phyloP scores from a whole-genome alignment of 2,113 vertebrate genomes.

The Lanius ludovicianus region DNA sequence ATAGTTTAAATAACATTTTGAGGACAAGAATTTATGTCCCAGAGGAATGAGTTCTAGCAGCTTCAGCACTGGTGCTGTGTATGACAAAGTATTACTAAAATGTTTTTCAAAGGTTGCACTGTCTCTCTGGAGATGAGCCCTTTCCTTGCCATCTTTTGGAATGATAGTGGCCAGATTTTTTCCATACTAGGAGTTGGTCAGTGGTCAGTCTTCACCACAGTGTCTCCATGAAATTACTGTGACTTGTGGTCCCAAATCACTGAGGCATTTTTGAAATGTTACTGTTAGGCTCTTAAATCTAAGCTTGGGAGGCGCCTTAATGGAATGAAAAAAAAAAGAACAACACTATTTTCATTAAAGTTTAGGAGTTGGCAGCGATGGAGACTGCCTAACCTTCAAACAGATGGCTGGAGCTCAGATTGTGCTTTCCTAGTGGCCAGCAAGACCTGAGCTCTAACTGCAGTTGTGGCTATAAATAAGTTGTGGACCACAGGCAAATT shows the following conservation, averaged over 20 bases:
- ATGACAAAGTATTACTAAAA: conserved; percentile 41
- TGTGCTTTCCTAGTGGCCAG: not conserved
- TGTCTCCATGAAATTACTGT: not conserved
- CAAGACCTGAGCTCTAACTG: not conserved
- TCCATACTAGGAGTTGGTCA: not conserved
- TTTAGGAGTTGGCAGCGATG: not conserved
- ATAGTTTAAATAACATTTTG: not conserved
- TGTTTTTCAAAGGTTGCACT: conserved; percentile 25
- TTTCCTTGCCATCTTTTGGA: not conserved
- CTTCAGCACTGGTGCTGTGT: not conserved
- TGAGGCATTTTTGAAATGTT: not conserved
- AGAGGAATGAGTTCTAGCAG: conserved; percentile 30
- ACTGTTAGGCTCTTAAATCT: not conserved
- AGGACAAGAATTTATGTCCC: not conserved
- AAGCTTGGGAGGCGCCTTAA: not conserved
- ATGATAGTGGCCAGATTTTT: not conserved
- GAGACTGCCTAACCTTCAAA: not conserved
- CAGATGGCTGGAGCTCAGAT: not conserved
- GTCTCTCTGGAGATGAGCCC: not conserved
- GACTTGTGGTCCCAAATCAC: not conserved
- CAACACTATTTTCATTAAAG: not conserved
- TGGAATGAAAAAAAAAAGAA: not conserved
- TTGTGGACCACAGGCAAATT: not conserved
- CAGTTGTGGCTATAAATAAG: not conserved
- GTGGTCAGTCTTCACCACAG: conserved; percentile 4